Evolutionary conservation across 2,113 vertebrate species (phyloP), one percentile per base, ranked within the genome.

Genomic region (Raja brachyura): DNA sequence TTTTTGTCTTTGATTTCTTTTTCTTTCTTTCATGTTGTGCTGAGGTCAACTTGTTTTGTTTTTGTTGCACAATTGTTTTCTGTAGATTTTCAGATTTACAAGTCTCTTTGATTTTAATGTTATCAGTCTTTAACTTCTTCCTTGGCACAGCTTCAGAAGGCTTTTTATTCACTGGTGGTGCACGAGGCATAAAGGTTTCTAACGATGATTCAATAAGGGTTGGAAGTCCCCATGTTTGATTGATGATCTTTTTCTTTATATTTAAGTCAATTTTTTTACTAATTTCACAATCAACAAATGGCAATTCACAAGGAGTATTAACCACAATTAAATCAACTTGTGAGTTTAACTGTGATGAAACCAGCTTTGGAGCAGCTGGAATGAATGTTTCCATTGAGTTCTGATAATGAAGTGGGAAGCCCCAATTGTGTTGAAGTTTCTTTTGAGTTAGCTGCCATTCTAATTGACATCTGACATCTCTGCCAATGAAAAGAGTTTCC

Each of bases 191-290:
- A 73, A 39, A 39, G 48, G 70, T 33, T 48, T 20, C 48, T 48
- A 92, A 92, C 70, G 88, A 92, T 73, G n/a, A 92, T 11, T 92
- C 6, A 48, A 92, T 73, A 73, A 92, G 10, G 0, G 33, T 90
- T 31, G 88, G 88, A 70, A 90, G 63, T 33, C 88, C 88, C 88
- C 88, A 70, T 39, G 14, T 90, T 16, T 11, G 88, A 90, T 90
- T 90, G 63, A 90, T 90, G 31, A 70, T 39, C 31, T 48, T 70
- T 90, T 90, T 90, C 31, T 31, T 90, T 20, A 3, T 90, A 33
- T 68, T 90, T 0, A 90, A 70, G 14, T 90, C 88, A 31, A 90
- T 56, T 68, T 6, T 68, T 68, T 90, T 90, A 33, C 1, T 10
- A 70, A 48, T 90, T 90, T 70, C 88, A 39, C 39, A 31, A 70